Base-by-base conservation (phyloP, 35 echinoderm and acorn worm genomes). In the Heliocidaris tuberculata region DNA sequence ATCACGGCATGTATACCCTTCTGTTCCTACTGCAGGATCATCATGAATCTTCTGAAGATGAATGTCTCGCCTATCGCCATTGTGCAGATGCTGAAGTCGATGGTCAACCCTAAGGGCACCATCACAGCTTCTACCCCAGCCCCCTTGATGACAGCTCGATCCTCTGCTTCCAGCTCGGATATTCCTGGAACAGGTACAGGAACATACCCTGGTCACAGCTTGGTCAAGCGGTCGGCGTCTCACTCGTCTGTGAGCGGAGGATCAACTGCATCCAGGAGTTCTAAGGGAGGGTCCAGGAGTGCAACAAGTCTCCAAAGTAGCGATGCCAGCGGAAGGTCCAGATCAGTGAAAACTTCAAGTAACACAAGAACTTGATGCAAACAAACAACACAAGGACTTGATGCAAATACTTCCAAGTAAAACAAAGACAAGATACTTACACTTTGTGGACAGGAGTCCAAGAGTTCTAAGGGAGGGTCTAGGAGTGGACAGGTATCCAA, bases 11-110 rank as follows among this genome's bases (percentile, higher is more conserved):
- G 35, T 87, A 87, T 87, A 0, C 86, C 59, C 8, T 89, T 48
- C 31, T 89, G 12, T 32, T 89, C 35, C 47, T 48, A 32, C 32
- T 11, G 30, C 42, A 95, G 97, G 93, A 97, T 97, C 50, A 91
- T 97, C 59, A 94, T 96, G 31, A 96, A 95, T 94, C 86, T 97
- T 5, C 94, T 97, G 6, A 96, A 96, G 93, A 93, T 96, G 91
- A 97, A 97, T 85, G 95, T 97, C 21, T 96, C 97, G 48, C 97
- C 97, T 31, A 86, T 97, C 21, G 95, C 95, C 30, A 97, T 97
- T 31, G 95, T 86, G 4, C 95, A 97, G 88, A 95, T 97, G 95
- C 86, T 97, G 19, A 97, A 96, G 54, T 95, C 94, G 2, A 96
- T 97, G 95, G 95, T 97, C 86, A 95, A 88, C 29, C 86, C 85